Percentiles rank a stretch among this genome's conserved stretches.
These are phyloP conservation scores for Malurus splendens DNA, from an alignment of 2,797 vertebrate species.

Conservation along the genomic window DNA sequence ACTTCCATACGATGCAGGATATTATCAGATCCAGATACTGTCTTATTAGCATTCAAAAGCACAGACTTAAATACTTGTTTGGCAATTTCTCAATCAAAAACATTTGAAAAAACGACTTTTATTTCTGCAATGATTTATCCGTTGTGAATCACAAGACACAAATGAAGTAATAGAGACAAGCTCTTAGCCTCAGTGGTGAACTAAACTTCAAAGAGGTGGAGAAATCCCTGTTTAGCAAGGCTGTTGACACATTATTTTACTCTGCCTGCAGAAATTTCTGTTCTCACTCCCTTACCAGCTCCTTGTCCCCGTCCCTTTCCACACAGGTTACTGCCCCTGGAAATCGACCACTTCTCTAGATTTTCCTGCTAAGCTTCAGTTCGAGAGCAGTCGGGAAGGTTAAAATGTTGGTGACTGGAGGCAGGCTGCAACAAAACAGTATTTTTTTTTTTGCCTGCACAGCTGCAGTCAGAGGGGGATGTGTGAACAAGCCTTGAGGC, in stretches of 20 bases:
- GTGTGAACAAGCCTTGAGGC: constrained; percentile 7
- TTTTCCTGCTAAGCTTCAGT: neutral
- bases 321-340: neutral
- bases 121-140: neutral
- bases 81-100: neutral
- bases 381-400: neutral
- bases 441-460: neutral
- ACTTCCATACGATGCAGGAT: neutral
- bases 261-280: neutral
- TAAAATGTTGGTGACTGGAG: neutral
- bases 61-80: neutral
- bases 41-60: neutral
- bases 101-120: neutral
- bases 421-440: neutral
- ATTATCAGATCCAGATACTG: neutral
- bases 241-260: neutral
- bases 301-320: neutral
- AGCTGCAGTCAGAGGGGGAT: neutral
- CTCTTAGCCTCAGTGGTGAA: neutral
- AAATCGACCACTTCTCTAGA: neutral
- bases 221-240: constrained; percentile 19
- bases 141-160: neutral
- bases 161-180: neutral
- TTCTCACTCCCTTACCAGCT: neutral
- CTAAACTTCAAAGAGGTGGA: constrained; percentile 15